Percentiles rank a stretch among this genome's conserved stretches.
Evolutionary conservation across 2,888 invertebrate species (phyloP).

Genomic region (Lepidocyrtinus sp.): DNA sequence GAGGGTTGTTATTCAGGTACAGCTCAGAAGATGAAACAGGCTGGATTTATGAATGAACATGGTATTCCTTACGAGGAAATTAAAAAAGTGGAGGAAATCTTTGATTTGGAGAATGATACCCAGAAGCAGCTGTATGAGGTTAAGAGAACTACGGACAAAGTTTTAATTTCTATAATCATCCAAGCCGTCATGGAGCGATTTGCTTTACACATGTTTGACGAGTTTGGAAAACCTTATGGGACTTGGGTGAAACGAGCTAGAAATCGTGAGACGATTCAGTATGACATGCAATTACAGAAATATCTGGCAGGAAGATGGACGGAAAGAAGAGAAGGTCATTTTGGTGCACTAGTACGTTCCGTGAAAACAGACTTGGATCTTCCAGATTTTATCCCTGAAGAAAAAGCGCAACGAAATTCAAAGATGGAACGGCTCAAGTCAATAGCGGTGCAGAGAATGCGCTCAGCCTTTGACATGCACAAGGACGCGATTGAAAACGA

Average conservation of each 20-base stretch:
- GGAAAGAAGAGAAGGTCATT: conserved; percentile 1
- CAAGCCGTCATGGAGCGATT: conserved; percentile 26
- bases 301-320: conserved; percentile 26
- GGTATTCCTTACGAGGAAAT: conserved; percentile 31
- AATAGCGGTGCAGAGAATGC: no score
- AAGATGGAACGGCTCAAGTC: no score
- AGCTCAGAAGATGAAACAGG: conserved; percentile 29
- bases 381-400: neutral
- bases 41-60: conserved; percentile 27
- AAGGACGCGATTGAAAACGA: neutral
- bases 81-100: neutral
- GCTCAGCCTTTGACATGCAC: no score
- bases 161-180: conserved; percentile 18
- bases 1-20: conserved; percentile 20
- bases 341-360: neutral
- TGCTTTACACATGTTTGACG: conserved; percentile 31
- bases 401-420: neutral
- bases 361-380: neutral
- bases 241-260: neutral
- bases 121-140: neutral
- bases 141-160: neutral
- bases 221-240: conserved; percentile 33
- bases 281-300: conserved; percentile 15
- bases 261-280: neutral
- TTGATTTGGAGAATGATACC: neutral